phyloP scores from a whole-genome alignment of 2,888 invertebrate genomes.

The Mystacides longicornis region DNA sequence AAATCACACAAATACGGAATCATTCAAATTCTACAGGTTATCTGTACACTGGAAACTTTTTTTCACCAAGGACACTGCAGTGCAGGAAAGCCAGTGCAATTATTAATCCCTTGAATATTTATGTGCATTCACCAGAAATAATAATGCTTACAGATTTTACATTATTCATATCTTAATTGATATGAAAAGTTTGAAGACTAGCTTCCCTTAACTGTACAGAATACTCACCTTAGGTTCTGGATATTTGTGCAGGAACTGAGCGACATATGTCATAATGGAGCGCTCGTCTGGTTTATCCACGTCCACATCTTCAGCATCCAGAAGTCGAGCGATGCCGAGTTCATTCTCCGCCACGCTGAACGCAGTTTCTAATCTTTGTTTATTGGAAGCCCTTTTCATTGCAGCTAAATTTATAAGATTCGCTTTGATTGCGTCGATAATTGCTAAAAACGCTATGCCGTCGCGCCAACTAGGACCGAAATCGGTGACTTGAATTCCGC shows the following conservation, averaged over 20 bases:
- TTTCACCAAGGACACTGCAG: too few species aligned
- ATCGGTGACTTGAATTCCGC: slow-evolving; percentile 82
- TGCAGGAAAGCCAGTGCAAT: too few species aligned
- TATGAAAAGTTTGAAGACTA: too few species aligned
- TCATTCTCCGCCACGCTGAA: slow-evolving; percentile 89
- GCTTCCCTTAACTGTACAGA: too few species aligned
- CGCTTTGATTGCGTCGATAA: slow-evolving; percentile 90
- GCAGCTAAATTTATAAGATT: slow-evolving; percentile 84
- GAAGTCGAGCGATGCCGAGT: slow-evolving; percentile 81
- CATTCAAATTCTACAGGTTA: too few species aligned
- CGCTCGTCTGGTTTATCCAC: slow-evolving; percentile 94
- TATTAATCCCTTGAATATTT: too few species aligned
- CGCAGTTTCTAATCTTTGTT: slow-evolving; percentile 81
- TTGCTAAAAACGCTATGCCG: slow-evolving; percentile 90
- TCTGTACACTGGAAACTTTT: too few species aligned
- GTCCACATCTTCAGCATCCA: slow-evolving; percentile 95
- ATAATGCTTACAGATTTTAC: background rate
- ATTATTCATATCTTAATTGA: too few species aligned
- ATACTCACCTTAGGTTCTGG: slow-evolving; percentile 67
- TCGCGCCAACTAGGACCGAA: slow-evolving; percentile 96
- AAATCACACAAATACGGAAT: too few species aligned
- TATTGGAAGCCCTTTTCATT: slow-evolving; percentile 67
- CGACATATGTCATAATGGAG: slow-evolving; percentile 97
- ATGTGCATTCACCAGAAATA: background rate
- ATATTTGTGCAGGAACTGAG: slow-evolving; percentile 94